Evolutionary conservation across 2,888 invertebrate species (phyloP).

Genomic region (Monoplex corrugatus): DNA sequence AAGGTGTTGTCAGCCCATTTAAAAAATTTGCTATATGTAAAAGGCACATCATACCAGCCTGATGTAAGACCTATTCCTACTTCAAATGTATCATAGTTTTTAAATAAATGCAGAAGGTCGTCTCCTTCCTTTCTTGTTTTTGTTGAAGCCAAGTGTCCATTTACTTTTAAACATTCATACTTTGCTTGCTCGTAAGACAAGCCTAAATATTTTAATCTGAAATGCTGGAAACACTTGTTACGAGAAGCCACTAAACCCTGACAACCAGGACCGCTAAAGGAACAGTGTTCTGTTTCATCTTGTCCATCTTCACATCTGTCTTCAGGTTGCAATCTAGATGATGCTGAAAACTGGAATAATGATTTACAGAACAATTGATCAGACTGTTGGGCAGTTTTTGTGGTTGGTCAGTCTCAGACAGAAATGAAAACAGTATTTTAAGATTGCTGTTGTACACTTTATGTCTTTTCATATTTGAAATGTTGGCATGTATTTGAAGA

Average conservation of each 20-base stretch:
- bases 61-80: neutral
- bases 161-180: neutral
- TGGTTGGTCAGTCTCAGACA: neutral
- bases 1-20: neutral
- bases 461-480: neutral
- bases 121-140: neutral
- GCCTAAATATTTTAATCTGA: neutral
- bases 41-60: neutral
- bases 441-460: neutral
- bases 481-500: neutral
- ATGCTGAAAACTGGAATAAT: neutral
- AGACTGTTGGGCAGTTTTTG: neutral
- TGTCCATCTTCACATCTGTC: constrained; percentile 28
- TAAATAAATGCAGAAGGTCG: neutral
- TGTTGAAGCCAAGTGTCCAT: neutral
- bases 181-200: no score
- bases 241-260: constrained; percentile 1
- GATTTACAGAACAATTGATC: constrained; percentile 17
- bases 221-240: neutral
- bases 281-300: constrained; percentile 36
- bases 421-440: neutral
- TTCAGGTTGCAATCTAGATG: constrained; percentile 39
- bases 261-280: constrained; percentile 13
- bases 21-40: neutral
- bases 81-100: neutral